These are phyloP conservation scores for Trissolcus brochymenae DNA, from an alignment of 2,888 invertebrate species.

Conservation along the genomic window DNA sequence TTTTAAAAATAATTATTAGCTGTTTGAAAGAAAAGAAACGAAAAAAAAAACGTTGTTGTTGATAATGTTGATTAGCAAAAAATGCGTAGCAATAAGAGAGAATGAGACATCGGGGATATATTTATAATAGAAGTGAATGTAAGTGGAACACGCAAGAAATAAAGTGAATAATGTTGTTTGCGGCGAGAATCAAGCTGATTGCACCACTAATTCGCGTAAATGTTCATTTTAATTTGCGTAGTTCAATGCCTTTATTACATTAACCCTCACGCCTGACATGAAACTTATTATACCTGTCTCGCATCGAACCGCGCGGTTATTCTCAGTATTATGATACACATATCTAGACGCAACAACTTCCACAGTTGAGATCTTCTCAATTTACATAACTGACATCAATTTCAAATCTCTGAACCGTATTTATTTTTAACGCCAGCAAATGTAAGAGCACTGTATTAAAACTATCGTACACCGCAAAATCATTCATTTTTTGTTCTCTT, in stretches of 20 bases:
- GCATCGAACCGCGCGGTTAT: conserved; percentile 34
- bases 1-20: too few relatives aligned
- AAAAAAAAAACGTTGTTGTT: too few relatives aligned
- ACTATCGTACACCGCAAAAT: neutral
- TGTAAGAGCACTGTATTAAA: conserved; percentile 1
- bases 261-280: conserved; percentile 48
- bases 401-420: neutral
- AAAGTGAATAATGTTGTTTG: conserved; percentile 56
- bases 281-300: conserved; percentile 53
- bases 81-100: neutral
- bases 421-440: too few relatives aligned
- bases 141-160: conserved; percentile 50
- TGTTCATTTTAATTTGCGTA: conserved; percentile 52
- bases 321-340: conserved; percentile 30
- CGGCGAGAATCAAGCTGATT: conserved; percentile 49
- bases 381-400: conserved; percentile 40
- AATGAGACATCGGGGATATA: conserved; percentile 33
- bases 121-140: conserved; percentile 44
- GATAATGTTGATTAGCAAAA: too few relatives aligned
- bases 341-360: conserved; percentile 48
- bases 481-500: too few relatives aligned
- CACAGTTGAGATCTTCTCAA: conserved; percentile 35
- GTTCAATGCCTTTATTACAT: conserved; percentile 47
- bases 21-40: too few relatives aligned
- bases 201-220: conserved; percentile 53